Evolutionary conservation across 2,888 invertebrate genomes (phyloP), one percentile per base, ranked within the genome.

Genomic region (Omphaloscelis lunosa): DNA sequence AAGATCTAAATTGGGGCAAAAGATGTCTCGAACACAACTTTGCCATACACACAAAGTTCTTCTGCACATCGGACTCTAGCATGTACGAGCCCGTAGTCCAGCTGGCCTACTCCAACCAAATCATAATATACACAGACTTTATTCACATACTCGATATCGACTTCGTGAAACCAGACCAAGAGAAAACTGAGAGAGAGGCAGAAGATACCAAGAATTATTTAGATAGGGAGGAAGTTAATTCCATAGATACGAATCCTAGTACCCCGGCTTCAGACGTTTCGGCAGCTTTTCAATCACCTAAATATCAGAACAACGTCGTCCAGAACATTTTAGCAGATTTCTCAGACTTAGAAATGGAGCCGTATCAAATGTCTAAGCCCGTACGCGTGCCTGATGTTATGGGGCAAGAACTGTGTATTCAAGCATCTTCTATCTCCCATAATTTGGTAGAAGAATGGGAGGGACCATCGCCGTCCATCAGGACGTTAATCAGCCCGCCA

Each of bases 21-120:
- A 95, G 98, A 88, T 99, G 99, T 93, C 96, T 99, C 77, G 98
- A 98, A 91, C 99, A 99, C 93, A 99, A 99, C 91, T 98, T 99
- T 88, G 99, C 99, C 67, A 98, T 99, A 85, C 99, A 99, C 94
- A 99, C 99, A 87, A 98, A 98, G 92, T 99, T 99, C 93, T 98
- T 98, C 92, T 98, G 99, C 88, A 98, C 98, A n/a, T 98, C 98
- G 65, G 98, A 99, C 70, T 98, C 98, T 89, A 99, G 98, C 45
- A 97, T 97, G 93, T 98, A 98, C 90, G 97, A 98, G 88, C 98
- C 98, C 0, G 97, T 97, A 15, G 97, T 98, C 7, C 98, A 98
- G 90, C 95, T 98, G 67, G 97, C 97, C 15, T 98, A 98, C 90
- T 97, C 97, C 71, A 98, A 98, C 88, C 97, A 98, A 88, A 98